Conservation (phyloP, 1,140 invertebrate genomes). For the Psilanteris sp. region DNA sequence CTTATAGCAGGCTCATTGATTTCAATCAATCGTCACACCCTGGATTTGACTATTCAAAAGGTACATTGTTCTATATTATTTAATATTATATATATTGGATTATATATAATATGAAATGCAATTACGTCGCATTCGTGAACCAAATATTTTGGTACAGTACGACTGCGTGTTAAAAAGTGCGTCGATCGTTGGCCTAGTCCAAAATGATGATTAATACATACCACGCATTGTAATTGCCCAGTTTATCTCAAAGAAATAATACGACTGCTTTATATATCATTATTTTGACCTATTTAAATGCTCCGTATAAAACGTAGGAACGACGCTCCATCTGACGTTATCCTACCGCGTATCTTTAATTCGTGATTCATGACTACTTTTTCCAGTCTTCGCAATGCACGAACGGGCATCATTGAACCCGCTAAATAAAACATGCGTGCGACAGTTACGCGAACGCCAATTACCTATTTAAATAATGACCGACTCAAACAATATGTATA, state of each 20-base stretch:
- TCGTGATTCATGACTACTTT: slow-evolving; percentile 25
- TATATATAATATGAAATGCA: too few relatives aligned
- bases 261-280: slow-evolving; percentile 24
- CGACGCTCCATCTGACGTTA: slow-evolving; percentile 14
- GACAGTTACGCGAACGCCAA: too few relatives aligned
- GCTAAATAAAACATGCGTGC: slow-evolving; percentile 4
- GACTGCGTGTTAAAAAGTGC: background rate
- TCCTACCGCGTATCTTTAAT: slow-evolving; percentile 3
- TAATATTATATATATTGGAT: too few relatives aligned
- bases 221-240: background rate
- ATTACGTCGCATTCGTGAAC: too few relatives aligned
- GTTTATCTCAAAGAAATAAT: slow-evolving; percentile 6
- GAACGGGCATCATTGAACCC: background rate
- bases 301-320: slow-evolving; percentile 5
- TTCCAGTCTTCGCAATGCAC: background rate
- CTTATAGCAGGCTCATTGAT: too few relatives aligned
- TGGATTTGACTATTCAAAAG: too few relatives aligned
- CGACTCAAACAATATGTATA: too few relatives aligned
- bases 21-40: too few relatives aligned
- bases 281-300: slow-evolving; percentile 31
- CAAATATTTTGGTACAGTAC: too few relatives aligned
- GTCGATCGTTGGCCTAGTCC: too few relatives aligned
- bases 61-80: too few relatives aligned
- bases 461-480: too few relatives aligned
- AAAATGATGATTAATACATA: background rate